Base-by-base conservation (phyloP, 2,797 vertebrate species). In the Champsocephalus gunnari region DNA sequence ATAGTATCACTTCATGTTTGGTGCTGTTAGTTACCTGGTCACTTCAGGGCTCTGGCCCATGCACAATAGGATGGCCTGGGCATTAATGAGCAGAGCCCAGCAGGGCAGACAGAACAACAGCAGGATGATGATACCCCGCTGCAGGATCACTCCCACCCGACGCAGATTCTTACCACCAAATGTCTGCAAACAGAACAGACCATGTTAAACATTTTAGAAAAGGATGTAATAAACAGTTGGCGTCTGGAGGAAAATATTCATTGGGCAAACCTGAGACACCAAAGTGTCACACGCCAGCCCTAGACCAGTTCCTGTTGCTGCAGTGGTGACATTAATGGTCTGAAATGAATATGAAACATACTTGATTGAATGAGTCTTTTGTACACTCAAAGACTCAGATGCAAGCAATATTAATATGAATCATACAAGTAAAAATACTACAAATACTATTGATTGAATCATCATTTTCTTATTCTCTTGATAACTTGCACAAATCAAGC, bases 71-170 rank as follows among this genome's bases (percentile, higher is more conserved):
- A 21, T 21, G 21, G 21, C 21, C 21, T 21, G 21, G 2, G 21
- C 2, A 21, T 21, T 21, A 21, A 21, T 21, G 21, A 21, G 21
- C 21, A 21, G 21, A 21, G 2, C 21, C 21, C 21, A 21, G 21
- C 21, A 98, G 14, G 97, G 97, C 67, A 97, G 93, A 86, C 97
- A 97, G 92, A 94, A 97, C 17, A 98, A 81, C 38, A 97, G 92
- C 60, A 98, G 93, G 69, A 97, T 96, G 70, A 98, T 81, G 34
- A 88, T 63, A 3, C 96, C 89, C 0, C 93, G 89, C 87, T 99
- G 97, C 32, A 98, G 93, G 81, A 99, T 96, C 78, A 96, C 92
- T 6, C 97, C 97, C 56, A 98, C 95, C 0, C 94, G 88, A 80
- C 94, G 94, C 92, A 97, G 84, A 85, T 98, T 98, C 86, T 87